Evolutionary conservation across 2,888 invertebrate genomes (phyloP).

Genomic region (Cistogaster globosa): DNA sequence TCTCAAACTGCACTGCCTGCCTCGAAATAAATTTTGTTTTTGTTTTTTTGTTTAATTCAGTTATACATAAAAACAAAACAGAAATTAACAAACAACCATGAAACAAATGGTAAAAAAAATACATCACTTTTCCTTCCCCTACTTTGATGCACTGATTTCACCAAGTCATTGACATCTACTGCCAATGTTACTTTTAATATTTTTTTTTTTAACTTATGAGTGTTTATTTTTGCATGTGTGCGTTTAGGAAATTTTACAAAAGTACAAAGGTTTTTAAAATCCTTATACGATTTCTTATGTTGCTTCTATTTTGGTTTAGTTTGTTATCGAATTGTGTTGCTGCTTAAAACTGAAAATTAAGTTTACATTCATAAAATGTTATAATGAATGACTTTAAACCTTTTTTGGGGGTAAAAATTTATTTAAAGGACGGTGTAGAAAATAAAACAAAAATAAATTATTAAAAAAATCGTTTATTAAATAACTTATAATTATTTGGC

Average conservation of each 20-base stretch:
- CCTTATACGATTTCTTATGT: constrained; percentile 1
- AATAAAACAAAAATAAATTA: no score
- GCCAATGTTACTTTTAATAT: constrained; percentile 45
- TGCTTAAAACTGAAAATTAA: constrained; percentile 49
- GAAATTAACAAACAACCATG: constrained; percentile 9
- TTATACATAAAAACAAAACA: neutral
- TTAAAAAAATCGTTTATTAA: no score
- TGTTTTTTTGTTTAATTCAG: no score
- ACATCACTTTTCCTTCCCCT: constrained; percentile 39
- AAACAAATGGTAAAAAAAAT: neutral
- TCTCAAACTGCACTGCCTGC: neutral
- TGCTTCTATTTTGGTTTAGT: constrained; percentile 33
- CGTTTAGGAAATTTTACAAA: neutral
- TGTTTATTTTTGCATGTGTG: constrained; percentile 9
- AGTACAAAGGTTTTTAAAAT: neutral
- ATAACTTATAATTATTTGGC: no score
- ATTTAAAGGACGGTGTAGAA: no score
- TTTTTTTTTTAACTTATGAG: constrained; percentile 21
- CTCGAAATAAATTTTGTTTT: neutral
- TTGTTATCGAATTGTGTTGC: constrained; percentile 54
- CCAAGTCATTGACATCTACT: constrained; percentile 63
- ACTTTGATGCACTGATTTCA: constrained; percentile 47
- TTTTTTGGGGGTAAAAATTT: neutral
- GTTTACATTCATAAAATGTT: constrained; percentile 35
- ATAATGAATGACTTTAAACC: constrained; percentile 31